Base-by-base conservation (phyloP, 2,797 vertebrate species). In the Catostomus latipinnis region DNA sequence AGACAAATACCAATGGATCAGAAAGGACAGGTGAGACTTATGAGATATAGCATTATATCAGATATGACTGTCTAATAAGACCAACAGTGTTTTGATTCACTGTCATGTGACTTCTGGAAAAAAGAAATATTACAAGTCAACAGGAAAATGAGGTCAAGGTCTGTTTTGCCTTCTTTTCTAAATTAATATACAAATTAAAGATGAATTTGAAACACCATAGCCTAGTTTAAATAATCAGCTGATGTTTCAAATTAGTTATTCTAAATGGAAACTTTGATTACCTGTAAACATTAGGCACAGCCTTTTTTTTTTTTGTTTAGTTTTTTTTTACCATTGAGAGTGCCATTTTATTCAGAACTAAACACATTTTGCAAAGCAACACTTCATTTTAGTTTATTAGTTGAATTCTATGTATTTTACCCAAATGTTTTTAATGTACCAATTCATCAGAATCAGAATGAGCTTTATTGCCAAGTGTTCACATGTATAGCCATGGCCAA, bases 1-100 rank as follows among this genome's bases (percentile, higher is more conserved):
- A 79, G 78, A 82, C 80, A 66, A 67, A 78, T 10, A 80, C 16
- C 6, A 60, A 16, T 6, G 6, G 4, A 63, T 18, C 9, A 46
- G 1, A 76, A 22, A 7, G 22, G 6, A 62, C 8, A 58, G 12
- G 48, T 13, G 53, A 14, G n/a, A 54, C n/a, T 22, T 4, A n/a
- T 18, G 6, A 50, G 6, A 12, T 6, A 13, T 45, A 13, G 46
- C 73, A 74, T 22, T 53, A 58, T 7, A 16, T 6, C 1, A 1
- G 6, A 49, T 16, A 60, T 18, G 6, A 61, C 11, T 12, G 14
- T 3, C 12, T 9, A 34, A 18, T 34, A 11, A n/a, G 43, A 48
- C 43, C 1, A 0, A 4, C 6, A 50, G 46, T 60, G 5, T 14
- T 1, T 34, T 50, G 8, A 60, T 14, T 60, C 18, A 43, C 1